These are phyloP conservation scores for Xestia c-nigrum DNA, from an alignment of 2,888 invertebrate species.

Conservation along the genomic window DNA sequence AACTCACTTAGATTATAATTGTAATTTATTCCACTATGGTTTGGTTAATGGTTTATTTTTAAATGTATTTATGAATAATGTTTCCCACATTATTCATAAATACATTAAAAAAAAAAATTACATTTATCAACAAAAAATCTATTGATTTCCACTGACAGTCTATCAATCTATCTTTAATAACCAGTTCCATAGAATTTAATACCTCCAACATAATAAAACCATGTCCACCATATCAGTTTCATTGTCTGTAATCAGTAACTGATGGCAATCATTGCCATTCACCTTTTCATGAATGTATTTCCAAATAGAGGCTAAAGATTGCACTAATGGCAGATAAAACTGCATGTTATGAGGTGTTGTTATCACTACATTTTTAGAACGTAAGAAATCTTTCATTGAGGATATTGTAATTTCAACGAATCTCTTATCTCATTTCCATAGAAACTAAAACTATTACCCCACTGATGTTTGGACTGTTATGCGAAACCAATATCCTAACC, in stretches of 20 bases:
- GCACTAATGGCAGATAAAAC: conserved; percentile 22
- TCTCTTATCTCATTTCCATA: not conserved
- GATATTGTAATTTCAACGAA: not conserved
- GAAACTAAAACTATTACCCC: not conserved
- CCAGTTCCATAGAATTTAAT: conserved; percentile 36
- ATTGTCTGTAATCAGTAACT: conserved; percentile 50
- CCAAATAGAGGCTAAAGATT: conserved; percentile 20
- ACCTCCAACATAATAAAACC: conserved; percentile 11
- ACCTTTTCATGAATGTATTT: conserved; percentile 56
- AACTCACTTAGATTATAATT: not conserved
- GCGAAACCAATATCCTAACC: conserved; percentile 37
- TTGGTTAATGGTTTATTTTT: too few relatives aligned
- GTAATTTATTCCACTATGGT: not conserved
- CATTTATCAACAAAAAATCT: conserved; percentile 22
- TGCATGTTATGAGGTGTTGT: not conserved
- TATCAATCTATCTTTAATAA: conserved; percentile 8
- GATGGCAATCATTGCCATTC: conserved; percentile 67
- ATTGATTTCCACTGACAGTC: conserved; percentile 23
- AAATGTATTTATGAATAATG: too few relatives aligned
- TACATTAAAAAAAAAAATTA: not conserved
- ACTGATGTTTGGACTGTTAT: not conserved
- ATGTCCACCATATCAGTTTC: conserved; percentile 25
- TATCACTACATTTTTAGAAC: conserved; percentile 8
- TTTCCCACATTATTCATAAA: not conserved
- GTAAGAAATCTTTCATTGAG: conserved; percentile 12